Conservation (phyloP, 2,888 invertebrate genomes). For the Apamea anceps region DNA sequence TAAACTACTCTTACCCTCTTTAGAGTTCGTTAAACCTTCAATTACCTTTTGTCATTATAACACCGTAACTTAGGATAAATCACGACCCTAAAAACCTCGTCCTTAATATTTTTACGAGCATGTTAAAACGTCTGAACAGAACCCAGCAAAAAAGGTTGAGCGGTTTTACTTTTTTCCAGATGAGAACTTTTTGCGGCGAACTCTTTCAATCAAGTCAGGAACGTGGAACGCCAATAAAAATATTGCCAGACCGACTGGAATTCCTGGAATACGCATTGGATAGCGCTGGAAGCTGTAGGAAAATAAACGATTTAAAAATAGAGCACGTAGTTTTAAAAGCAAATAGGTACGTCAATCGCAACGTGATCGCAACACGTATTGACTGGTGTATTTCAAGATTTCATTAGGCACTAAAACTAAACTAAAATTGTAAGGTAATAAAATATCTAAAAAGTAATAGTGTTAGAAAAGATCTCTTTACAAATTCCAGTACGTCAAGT, state of each 20-base stretch:
- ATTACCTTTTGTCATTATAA: constrained; percentile 34
- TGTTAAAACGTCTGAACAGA: constrained; percentile 17
- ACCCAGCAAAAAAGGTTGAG: constrained; percentile 25
- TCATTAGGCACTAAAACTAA: constrained; percentile 17
- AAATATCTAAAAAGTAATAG: constrained; percentile 23
- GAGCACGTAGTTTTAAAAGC: constrained; percentile 62
- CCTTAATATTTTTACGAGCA: constrained; percentile 16
- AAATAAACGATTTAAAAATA: constrained; percentile 69
- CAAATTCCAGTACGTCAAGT: constrained; percentile 38
- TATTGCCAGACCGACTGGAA: constrained; percentile 40
- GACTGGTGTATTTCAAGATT: constrained; percentile 34
- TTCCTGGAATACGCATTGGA: constrained; percentile 47
- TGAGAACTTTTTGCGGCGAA: constrained; percentile 47
- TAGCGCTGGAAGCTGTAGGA: constrained; percentile 62
- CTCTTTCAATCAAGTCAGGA: constrained; percentile 57
- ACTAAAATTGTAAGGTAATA: constrained; percentile 15
- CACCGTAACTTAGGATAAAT: constrained; percentile 29
- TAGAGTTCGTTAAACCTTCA: constrained; percentile 63
- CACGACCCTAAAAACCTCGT: constrained; percentile 2
- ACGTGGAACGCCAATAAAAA: constrained; percentile 59
- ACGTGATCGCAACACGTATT: constrained; percentile 36
- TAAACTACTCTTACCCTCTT: constrained; percentile 50
- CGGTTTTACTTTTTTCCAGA: constrained; percentile 32
- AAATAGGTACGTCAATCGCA: constrained; percentile 60
- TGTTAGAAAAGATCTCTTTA: constrained; percentile 24